Evolutionary conservation across 2,113 vertebrate genomes (phyloP).

Genomic region (Oxygymnocypris stewartii): DNA sequence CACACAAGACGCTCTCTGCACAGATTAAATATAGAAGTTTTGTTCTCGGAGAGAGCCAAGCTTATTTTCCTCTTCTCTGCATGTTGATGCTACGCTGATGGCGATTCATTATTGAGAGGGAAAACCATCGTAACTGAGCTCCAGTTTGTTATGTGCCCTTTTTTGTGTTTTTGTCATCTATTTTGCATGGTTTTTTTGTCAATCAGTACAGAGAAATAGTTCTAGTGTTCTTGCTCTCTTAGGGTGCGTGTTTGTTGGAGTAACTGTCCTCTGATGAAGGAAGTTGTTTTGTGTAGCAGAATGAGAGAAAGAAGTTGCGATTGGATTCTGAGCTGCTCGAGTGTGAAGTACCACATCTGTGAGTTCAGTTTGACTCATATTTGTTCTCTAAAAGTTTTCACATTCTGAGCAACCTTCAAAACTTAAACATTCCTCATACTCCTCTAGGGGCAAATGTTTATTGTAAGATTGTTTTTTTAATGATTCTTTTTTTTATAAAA

Average conservation of each 20-base stretch:
- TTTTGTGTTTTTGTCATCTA: conserved; percentile 74
- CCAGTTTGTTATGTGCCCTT: conserved; percentile 76
- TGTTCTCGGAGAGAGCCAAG: conserved; percentile 74
- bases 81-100: conserved; percentile 77
- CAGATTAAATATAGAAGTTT: conserved; percentile 84
- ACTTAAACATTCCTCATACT: not conserved
- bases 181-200: conserved; percentile 78
- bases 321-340: not conserved
- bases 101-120: conserved; percentile 81
- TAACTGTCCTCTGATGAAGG: conserved; percentile 36
- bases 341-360: conserved; percentile 11
- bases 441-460: not conserved
- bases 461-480: not conserved
- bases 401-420: not conserved
- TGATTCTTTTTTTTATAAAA: no score
- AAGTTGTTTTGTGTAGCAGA: conserved; percentile 19
- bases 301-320: conserved; percentile 29
- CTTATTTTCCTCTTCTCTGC: conserved; percentile 64
- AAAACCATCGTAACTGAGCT: conserved; percentile 74
- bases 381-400: conserved; percentile 3
- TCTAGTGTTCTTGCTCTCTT: conserved; percentile 13
- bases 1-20: conserved; percentile 70
- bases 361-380: not conserved
- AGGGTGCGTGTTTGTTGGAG: conserved; percentile 47
- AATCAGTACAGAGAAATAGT: conserved; percentile 61